These are phyloP conservation scores for Syrrhaptes paradoxus DNA, from an alignment of 2,113 vertebrate genomes.

Conservation along the genomic window DNA sequence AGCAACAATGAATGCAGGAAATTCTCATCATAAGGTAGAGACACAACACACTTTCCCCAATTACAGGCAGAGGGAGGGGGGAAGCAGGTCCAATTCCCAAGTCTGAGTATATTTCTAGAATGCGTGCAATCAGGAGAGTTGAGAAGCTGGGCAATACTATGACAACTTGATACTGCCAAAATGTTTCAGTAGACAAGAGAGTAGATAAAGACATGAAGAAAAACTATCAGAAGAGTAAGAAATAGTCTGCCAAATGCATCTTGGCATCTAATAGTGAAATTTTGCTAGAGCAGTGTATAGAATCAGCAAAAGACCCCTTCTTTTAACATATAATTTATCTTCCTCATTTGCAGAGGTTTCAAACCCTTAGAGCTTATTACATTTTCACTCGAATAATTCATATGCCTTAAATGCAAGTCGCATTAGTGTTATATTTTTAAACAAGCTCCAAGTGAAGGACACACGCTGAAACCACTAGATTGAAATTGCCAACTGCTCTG, in stretches of 20 bases:
- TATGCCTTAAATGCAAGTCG: conserved; percentile 2
- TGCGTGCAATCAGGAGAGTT: background rate
- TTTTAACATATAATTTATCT: conserved; percentile 18
- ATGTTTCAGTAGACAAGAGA: background rate
- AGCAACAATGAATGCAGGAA: background rate
- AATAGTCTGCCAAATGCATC: conserved; percentile 2
- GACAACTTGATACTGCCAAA: conserved; percentile 3
- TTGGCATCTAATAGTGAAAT: conserved; percentile 28
- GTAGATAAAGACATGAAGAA: conserved; percentile 5
- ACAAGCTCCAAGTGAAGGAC: background rate
- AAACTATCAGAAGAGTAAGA: background rate
- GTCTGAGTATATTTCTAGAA: background rate
- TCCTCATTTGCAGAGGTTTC: background rate
- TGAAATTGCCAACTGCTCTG: background rate
- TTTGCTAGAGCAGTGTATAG: background rate
- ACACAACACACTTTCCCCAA: background rate
- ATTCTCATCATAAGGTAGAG: background rate
- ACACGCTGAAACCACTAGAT: background rate
- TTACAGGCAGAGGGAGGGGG: background rate
- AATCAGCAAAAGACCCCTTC: background rate
- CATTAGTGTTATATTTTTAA: background rate
- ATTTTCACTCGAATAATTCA: conserved; percentile 29
- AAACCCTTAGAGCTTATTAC: background rate
- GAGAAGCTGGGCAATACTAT: background rate
- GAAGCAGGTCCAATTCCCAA: background rate